Evolutionary conservation across 2,888 invertebrate species (phyloP).

Genomic region (Dimorphilus gyrociliatus): DNA sequence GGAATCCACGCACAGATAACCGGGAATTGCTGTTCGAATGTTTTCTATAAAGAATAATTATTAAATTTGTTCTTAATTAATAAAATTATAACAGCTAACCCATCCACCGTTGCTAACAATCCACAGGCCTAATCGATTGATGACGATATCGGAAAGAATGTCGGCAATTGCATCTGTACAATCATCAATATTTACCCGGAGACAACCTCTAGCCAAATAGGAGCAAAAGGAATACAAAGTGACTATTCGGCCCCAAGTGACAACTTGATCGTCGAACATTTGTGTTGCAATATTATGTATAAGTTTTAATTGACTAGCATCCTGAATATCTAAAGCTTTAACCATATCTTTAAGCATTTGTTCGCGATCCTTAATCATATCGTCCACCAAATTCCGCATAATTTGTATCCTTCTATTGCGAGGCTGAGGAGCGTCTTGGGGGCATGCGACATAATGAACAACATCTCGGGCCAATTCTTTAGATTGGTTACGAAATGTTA

Average conservation of each 20-base stretch:
- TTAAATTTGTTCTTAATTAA: background rate
- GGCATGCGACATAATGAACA: slow-evolving; percentile 8
- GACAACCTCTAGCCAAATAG: slow-evolving; percentile 9
- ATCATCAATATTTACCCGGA: slow-evolving; percentile 9
- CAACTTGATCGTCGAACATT: slow-evolving; percentile 11
- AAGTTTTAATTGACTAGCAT: slow-evolving; percentile 8
- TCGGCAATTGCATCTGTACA: slow-evolving; percentile 9
- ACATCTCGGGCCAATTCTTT: slow-evolving; percentile 9
- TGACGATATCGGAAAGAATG: slow-evolving; percentile 9
- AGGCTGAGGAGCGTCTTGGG: slow-evolving; percentile 6
- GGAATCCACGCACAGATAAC: slow-evolving; percentile 7
- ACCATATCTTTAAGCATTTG: slow-evolving; percentile 9
- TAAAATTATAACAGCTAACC: slow-evolving; percentile 8
- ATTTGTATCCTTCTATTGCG: slow-evolving; percentile 8
- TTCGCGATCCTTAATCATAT: slow-evolving; percentile 9
- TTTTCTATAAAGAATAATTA: slow-evolving; percentile 6
- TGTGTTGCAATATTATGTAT: slow-evolving; percentile 9
- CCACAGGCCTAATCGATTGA: slow-evolving; percentile 14
- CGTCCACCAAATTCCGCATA: slow-evolving; percentile 11
- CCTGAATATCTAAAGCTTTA: slow-evolving; percentile 6
- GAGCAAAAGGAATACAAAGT: slow-evolving; percentile 14
- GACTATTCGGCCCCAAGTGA: slow-evolving; percentile 14
- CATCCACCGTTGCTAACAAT: slow-evolving; percentile 14
- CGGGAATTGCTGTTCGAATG: slow-evolving; percentile 12
- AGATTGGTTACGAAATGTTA: slow-evolving; percentile 9